A percentile compares a stretch with the other conserved stretches of the same genome.
These are phyloP conservation scores for Pygoscelis antarcticus DNA, from an alignment of 2,113 vertebrate species.

Conservation along the genomic window DNA sequence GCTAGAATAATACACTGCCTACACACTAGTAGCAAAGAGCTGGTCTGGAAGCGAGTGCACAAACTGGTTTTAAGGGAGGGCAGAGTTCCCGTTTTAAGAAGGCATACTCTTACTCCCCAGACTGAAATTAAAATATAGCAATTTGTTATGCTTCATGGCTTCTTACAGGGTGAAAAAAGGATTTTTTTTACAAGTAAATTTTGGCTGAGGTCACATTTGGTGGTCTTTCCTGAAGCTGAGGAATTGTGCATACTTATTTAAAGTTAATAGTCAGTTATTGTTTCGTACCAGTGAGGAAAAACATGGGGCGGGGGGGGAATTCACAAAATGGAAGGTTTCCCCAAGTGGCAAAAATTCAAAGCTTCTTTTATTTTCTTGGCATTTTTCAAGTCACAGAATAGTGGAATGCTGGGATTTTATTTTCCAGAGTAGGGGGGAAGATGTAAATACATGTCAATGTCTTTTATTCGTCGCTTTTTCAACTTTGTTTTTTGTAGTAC, in stretches of 20 bases:
- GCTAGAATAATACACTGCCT: neutral
- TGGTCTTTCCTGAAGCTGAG: neutral
- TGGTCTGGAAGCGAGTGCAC: neutral
- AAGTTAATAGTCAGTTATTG: neutral
- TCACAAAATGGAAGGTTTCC: neutral
- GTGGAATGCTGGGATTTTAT: neutral
- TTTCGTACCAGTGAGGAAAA: neutral
- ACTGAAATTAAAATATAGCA: neutral
- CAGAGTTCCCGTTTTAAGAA: neutral
- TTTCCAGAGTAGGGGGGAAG: neutral
- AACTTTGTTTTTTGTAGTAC: slow-evolving; percentile 77
- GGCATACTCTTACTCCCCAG: neutral
- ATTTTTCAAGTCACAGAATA: neutral
- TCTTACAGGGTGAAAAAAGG: neutral
- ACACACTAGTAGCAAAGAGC: neutral
- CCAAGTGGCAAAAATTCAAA: neutral
- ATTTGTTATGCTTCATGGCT: neutral
- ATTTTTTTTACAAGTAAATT: neutral
- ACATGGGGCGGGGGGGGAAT: neutral
- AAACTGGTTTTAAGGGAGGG: neutral
- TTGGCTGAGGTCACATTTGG: neutral
- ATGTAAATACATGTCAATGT: neutral
- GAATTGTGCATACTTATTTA: neutral
- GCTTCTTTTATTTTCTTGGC: neutral
- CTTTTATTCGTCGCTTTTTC: neutral